Conservation (phyloP, 2,113 vertebrate genomes). For the Petaurus breviceps region DNA sequence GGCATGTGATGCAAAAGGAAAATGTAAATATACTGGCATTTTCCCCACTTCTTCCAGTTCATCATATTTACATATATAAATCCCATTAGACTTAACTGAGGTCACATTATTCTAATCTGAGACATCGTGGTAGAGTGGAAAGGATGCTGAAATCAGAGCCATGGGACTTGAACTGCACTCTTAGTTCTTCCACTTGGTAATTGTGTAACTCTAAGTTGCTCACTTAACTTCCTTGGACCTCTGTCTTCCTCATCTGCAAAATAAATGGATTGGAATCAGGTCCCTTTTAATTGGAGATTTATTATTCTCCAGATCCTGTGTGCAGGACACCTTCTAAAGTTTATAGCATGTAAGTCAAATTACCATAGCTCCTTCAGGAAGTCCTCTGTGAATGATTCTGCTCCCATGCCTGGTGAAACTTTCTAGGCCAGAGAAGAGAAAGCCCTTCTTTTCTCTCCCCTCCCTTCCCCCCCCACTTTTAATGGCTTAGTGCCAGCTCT, state of each 20-base stretch:
- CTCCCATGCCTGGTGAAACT: background rate
- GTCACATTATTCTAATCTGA: background rate
- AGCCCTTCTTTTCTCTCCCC: background rate
- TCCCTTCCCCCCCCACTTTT: background rate
- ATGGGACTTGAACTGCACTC: background rate
- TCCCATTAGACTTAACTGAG: background rate
- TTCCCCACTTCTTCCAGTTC: background rate
- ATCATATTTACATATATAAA: constrained; percentile 25
- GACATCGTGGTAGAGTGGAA: background rate
- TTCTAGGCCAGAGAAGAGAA: background rate
- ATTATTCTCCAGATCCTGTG: background rate
- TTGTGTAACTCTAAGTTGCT: background rate
- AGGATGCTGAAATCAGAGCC: background rate
- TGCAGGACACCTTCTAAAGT: background rate
- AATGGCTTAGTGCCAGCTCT: background rate
- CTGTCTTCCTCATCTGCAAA: background rate
- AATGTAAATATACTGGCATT: background rate
- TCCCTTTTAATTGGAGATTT: background rate
- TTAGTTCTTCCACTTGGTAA: background rate
- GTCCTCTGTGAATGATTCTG: background rate
- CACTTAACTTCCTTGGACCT: background rate
- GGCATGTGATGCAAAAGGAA: constrained; percentile 22
- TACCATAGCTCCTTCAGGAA: background rate
- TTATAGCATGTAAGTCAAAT: background rate
- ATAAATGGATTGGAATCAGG: background rate